phyloP scores from a whole-genome alignment of 2,888 invertebrate genomes.

The Drosophila seclusa region DNA sequence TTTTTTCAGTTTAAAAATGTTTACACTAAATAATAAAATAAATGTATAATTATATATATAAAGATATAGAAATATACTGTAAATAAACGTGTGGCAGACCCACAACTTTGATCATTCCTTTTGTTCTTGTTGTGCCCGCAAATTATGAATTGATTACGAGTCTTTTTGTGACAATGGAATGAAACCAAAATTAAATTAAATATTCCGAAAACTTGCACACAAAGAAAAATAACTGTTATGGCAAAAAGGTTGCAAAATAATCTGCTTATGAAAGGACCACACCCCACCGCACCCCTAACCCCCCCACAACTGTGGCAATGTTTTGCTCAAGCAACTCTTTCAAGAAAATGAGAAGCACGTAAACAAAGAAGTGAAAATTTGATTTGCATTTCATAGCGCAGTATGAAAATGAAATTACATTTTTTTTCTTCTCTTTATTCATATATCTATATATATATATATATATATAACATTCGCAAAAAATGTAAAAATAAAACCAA shows the following conservation, averaged over 20 bases:
- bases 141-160: slow-evolving; percentile 17
- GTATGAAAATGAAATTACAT: slow-evolving; percentile 60
- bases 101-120: neutral
- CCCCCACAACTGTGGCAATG: neutral
- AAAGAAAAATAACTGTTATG: slow-evolving; percentile 28
- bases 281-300: neutral
- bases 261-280: slow-evolving; percentile 67
- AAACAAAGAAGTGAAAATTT: slow-evolving; percentile 66
- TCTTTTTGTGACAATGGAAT: slow-evolving; percentile 27
- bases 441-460: neutral
- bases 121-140: neutral
- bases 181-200: slow-evolving; percentile 31
- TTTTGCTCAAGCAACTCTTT: slow-evolving; percentile 24
- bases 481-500: slow-evolving; percentile 6
- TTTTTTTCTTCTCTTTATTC: slow-evolving; percentile 14
- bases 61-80: neutral
- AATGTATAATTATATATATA: neutral
- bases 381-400: slow-evolving; percentile 58
- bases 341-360: slow-evolving; percentile 48
- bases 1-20: neutral
- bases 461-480: slow-evolving; percentile 6
- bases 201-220: slow-evolving; percentile 28
- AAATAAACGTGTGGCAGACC: neutral
- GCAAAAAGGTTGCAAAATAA: slow-evolving; percentile 52
- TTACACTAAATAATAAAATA: neutral